A percentile compares a stretch with the other conserved stretches of the same genome.
These are phyloP conservation scores for Atlantisia rogersi DNA, from an alignment of 2,113 vertebrate species.

Conservation along the genomic window DNA sequence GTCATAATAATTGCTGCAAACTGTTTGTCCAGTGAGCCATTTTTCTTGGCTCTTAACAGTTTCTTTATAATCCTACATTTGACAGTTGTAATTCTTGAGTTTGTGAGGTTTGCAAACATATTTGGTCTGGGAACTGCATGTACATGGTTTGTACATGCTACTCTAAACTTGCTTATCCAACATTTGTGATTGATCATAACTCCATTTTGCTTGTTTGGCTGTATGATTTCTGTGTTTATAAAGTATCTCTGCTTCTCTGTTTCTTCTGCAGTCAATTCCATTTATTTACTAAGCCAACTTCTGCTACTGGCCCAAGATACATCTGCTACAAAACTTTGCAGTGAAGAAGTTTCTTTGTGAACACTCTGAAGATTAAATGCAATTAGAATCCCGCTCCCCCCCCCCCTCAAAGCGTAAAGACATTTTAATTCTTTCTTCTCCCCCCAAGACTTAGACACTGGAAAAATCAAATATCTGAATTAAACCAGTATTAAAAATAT, in stretches of 20 bases:
- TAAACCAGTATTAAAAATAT: background rate
- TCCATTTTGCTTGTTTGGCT: background rate
- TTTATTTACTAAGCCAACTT: background rate
- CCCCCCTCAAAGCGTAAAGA: background rate
- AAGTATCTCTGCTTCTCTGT: background rate
- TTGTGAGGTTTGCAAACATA: constrained; percentile 24
- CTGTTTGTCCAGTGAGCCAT: background rate
- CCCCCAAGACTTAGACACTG: background rate
- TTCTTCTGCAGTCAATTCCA: background rate
- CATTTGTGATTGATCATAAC: background rate
- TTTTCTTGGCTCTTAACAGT: constrained; percentile 12
- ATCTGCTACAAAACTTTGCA: background rate
- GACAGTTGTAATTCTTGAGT: background rate
- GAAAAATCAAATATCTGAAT: background rate
- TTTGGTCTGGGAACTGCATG: background rate
- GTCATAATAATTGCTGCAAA: background rate
- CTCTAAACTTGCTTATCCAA: background rate
- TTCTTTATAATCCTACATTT: constrained; percentile 16
- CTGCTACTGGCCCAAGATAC: background rate
- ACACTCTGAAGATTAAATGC: background rate
- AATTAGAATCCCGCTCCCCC: background rate
- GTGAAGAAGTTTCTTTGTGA: background rate
- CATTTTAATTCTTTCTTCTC: background rate
- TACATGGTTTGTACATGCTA: background rate
- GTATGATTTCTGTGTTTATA: constrained; percentile 25